Conservation (phyloP, 2,797 vertebrate species). For the Ambastaia sidthimunki region DNA sequence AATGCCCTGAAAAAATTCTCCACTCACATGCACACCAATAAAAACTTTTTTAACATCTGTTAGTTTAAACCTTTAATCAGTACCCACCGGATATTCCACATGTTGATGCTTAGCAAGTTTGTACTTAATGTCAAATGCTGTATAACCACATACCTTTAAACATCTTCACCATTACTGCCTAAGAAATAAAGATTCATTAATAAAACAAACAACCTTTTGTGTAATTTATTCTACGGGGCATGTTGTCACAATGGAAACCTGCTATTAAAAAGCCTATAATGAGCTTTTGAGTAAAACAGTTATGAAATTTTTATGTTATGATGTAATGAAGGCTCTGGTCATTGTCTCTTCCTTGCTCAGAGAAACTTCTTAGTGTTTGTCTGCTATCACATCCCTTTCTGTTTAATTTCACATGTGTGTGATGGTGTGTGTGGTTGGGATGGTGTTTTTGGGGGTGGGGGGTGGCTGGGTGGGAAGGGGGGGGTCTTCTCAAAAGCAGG, state of each 20-base stretch:
- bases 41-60: background rate
- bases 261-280: background rate
- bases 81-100: background rate
- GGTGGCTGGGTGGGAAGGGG: too few relatives aligned
- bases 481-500: slow-evolving; percentile 35
- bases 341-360: slow-evolving; percentile 30
- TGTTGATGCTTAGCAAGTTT: background rate
- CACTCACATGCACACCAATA: background rate
- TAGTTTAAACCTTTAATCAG: background rate
- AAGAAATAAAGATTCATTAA: too few relatives aligned
- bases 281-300: background rate
- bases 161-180: background rate
- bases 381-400: slow-evolving; percentile 30
- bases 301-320: background rate
- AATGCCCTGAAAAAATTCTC: background rate
- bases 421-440: too few relatives aligned
- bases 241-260: background rate
- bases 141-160: background rate
- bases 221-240: background rate
- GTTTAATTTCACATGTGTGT: too few relatives aligned
- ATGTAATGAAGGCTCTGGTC: background rate
- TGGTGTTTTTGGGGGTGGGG: too few relatives aligned
- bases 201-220: too few relatives aligned
- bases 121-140: background rate
- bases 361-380: slow-evolving; percentile 19